These are phyloP conservation scores for Halictus quadricinctus DNA, from an alignment of 2,888 invertebrate species.

Conservation along the genomic window DNA sequence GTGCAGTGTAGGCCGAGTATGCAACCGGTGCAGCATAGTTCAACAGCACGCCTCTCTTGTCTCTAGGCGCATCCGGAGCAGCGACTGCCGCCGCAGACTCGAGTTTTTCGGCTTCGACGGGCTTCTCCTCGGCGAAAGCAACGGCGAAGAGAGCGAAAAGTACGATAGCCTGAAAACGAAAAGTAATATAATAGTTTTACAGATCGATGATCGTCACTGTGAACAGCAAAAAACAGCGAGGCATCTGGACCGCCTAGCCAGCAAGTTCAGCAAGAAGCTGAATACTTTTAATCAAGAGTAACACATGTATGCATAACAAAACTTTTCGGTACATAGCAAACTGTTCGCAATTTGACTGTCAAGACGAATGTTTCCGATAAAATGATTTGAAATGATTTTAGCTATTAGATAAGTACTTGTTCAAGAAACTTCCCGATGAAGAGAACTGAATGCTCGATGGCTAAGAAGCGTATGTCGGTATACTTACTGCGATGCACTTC, in stretches of 20 bases:
- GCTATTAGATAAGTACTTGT: neutral
- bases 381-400: neutral
- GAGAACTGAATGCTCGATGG: neutral
- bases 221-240: neutral
- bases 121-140: slow-evolving; percentile 63
- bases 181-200: neutral
- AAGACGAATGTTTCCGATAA: neutral
- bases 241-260: no score
- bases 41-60: slow-evolving; percentile 73
- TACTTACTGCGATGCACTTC: slow-evolving; percentile 78
- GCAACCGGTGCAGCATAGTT: slow-evolving; percentile 59
- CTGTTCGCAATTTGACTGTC: neutral
- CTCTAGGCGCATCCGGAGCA: slow-evolving; percentile 59
- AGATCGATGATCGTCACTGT: neutral
- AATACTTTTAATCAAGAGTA: neutral
- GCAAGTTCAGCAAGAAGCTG: neutral
- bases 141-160: slow-evolving; percentile 74
- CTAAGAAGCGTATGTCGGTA: neutral
- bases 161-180: slow-evolving; percentile 67
- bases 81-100: slow-evolving; percentile 22
- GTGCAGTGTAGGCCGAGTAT: slow-evolving; percentile 67
- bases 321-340: no score
- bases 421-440: neutral
- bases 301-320: neutral
- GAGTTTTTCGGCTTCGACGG: slow-evolving; percentile 41